A percentile compares a stretch with the other conserved stretches of the same genome.
Evolutionary conservation across 2,888 invertebrate genomes (phyloP).

Genomic region (Morpho helenor): DNA sequence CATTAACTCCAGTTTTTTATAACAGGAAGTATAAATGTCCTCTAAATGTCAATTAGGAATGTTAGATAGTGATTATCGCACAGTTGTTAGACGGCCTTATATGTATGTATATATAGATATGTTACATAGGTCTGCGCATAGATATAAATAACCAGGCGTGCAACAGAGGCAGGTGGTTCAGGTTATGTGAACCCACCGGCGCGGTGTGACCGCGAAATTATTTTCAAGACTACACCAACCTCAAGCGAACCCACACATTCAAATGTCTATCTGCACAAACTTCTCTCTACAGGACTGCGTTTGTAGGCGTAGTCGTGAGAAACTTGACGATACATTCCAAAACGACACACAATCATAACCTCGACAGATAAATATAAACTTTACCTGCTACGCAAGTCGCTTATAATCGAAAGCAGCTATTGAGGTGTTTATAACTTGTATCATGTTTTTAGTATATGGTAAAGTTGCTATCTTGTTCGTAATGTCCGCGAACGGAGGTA

Average conservation of each 20-base stretch:
- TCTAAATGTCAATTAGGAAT: constrained; percentile 37
- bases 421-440: constrained; percentile 56
- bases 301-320: constrained; percentile 76
- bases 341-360: constrained; percentile 35
- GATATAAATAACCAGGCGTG: constrained; percentile 77
- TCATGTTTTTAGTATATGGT: constrained; percentile 49
- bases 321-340: constrained; percentile 55
- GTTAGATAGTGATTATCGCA: constrained; percentile 40
- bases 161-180: constrained; percentile 75
- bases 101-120: constrained; percentile 35
- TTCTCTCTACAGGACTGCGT: constrained; percentile 62
- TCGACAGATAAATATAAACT: constrained; percentile 41
- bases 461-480: constrained; percentile 79
- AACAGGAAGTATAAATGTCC: constrained; percentile 23
- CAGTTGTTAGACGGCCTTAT: constrained; percentile 31
- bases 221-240: constrained; percentile 78
- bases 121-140: constrained; percentile 67
- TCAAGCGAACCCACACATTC: constrained; percentile 51
- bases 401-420: constrained; percentile 30
- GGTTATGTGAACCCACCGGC: constrained; percentile 73
- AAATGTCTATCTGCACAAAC: constrained; percentile 48
- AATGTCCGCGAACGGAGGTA: constrained; percentile 79
- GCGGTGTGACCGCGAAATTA: constrained; percentile 78
- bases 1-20: not conserved
- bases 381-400: constrained; percentile 32